Evolutionary conservation across 2,888 invertebrate genomes (phyloP), one percentile per base, ranked within the genome.

Genomic region (Ophion ellenae): DNA sequence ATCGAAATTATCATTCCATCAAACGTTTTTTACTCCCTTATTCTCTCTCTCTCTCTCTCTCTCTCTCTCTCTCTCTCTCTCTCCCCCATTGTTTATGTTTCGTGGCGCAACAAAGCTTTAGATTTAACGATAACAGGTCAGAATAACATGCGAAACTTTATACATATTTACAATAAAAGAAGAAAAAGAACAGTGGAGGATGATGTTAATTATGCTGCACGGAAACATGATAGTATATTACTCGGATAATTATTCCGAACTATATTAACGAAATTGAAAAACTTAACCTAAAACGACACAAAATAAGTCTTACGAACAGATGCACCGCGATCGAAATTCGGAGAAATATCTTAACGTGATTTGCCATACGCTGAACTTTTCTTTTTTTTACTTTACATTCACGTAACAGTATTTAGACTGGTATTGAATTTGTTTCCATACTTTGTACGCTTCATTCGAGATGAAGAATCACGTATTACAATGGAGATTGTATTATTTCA

Each of bases 1-100:
- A 67, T 81, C 77, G 70, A 79, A 79, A 80, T 84, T 73, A 75
- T 88, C 88, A 85, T 89, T 88, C 85, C 87, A 86, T 89, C 87
- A 66, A 63, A 47, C 4, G 85, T 86, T 88, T 86, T 87, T 81
- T 77, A 88, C 85, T 76, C 86, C 86, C 86, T 86, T 59, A 86
- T 81, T 84, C 83, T 79, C 40, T 61, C 24, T 73, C 36, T 61
- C 2, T 79, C 53, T 61, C 24, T 73, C 36, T 61, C 1, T n/a
- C n/a, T n/a, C 0, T 76, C 32, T n/a, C 9, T 59, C 20, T 7
- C 7, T 17, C 6, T 17, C 2, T 79, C 53, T 61, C 24, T 73
- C 36, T 61, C 1, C 66, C 40, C 70, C n/a, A 36, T 47, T 0
- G 45, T 45, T 5, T n/a, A 24, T 69, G 24, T 75, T 85, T 83